Percentiles rank a stretch among this genome's conserved stretches.
Conservation (phyloP, 2,113 vertebrate genomes). For the Scatophagus argus region DNA sequence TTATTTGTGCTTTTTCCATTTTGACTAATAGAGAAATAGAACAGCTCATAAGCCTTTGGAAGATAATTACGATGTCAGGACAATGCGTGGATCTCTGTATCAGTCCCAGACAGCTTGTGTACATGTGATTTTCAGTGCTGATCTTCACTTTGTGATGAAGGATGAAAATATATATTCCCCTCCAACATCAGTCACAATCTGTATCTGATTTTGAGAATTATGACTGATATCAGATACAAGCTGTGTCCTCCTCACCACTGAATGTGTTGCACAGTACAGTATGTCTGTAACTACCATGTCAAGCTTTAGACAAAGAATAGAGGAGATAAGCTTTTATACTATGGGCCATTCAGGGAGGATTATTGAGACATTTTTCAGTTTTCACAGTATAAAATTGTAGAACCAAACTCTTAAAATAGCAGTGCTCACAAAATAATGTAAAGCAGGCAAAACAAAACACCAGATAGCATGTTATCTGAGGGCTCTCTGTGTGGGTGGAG, state of each 20-base stretch:
- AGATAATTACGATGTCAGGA: slow-evolving; percentile 46
- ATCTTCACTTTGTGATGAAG: slow-evolving; percentile 39
- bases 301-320: neutral
- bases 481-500: slow-evolving; percentile 55
- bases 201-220: slow-evolving; percentile 7
- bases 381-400: slow-evolving; percentile 20
- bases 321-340: slow-evolving; percentile 9
- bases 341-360: neutral
- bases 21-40: slow-evolving; percentile 16
- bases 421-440: slow-evolving; percentile 18
- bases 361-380: slow-evolving; percentile 18
- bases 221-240: neutral
- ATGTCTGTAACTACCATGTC: neutral
- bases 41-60: slow-evolving; percentile 21
- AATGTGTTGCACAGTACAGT: neutral
- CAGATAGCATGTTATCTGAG: slow-evolving; percentile 41
- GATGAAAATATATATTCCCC: slow-evolving; percentile 18
- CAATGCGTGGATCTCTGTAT: slow-evolving; percentile 27
- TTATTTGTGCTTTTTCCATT: slow-evolving; percentile 31
- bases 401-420: slow-evolving; percentile 31
- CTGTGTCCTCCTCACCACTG: neutral
- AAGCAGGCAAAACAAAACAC: slow-evolving; percentile 42
- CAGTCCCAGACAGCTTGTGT: slow-evolving; percentile 43
- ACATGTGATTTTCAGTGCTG: slow-evolving; percentile 43
- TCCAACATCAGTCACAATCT: neutral